Percentiles rank a stretch among this genome's conserved stretches.
phyloP scores from a whole-genome alignment of 2,888 invertebrate genomes.

The Hypolimnas misippus region DNA sequence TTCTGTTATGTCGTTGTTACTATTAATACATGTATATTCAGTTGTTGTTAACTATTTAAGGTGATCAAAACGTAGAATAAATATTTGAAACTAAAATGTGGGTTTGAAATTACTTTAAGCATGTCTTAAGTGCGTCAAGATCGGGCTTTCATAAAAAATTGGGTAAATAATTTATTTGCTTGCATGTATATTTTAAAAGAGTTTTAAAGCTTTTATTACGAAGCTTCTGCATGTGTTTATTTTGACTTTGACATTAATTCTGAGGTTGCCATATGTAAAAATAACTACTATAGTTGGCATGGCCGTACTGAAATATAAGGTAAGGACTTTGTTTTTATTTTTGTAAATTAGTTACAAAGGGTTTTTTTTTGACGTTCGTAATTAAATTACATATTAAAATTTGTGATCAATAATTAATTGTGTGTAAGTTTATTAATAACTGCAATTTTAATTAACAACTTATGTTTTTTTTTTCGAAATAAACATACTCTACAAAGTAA shows the following conservation, averaged over 20 bases:
- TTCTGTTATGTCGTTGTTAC: constrained; percentile 75
- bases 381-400: neutral
- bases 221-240: constrained; percentile 33
- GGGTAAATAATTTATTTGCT: constrained; percentile 1
- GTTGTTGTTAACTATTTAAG: constrained; percentile 82
- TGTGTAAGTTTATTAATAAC: too few relatives aligned
- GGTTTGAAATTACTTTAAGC: neutral
- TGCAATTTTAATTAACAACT: too few relatives aligned
- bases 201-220: neutral
- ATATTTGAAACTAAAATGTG: constrained; percentile 61
- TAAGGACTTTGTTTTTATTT: constrained; percentile 22
- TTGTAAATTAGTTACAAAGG: neutral
- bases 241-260: too few relatives aligned
- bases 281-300: constrained; percentile 55
- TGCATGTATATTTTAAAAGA: constrained; percentile 2
- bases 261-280: constrained; percentile 28
- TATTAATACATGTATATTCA: constrained; percentile 77
- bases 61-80: constrained; percentile 74
- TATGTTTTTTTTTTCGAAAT: too few relatives aligned
- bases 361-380: too few relatives aligned
- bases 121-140: too few relatives aligned
- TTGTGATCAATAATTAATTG: too few relatives aligned
- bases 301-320: constrained; percentile 20
- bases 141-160: neutral
- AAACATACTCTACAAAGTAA: too few relatives aligned